These are phyloP conservation scores for Formica exsecta DNA, from an alignment of 1,140 invertebrate species.

Conservation along the genomic window DNA sequence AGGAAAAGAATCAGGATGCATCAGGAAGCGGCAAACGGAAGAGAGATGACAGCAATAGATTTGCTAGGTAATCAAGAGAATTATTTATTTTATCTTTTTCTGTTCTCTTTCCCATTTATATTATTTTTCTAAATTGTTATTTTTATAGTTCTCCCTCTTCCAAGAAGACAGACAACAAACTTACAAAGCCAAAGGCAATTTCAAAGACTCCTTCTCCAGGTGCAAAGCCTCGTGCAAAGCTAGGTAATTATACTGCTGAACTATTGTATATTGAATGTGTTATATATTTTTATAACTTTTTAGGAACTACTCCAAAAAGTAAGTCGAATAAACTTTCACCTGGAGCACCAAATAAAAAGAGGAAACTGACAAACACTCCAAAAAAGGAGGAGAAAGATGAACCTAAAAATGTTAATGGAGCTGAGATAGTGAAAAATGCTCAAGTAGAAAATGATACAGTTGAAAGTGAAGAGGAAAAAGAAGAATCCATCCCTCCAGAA, in stretches of 20 bases:
- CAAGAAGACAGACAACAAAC: constrained; percentile 62
- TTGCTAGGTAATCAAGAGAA: constrained; percentile 43
- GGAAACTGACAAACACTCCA: constrained; percentile 31
- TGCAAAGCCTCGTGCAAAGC: constrained; percentile 50
- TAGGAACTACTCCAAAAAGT: constrained; percentile 41
- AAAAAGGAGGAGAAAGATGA: constrained; percentile 52
- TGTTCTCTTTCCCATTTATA: not conserved
- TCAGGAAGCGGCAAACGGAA: constrained; percentile 67
- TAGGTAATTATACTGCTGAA: constrained; percentile 16
- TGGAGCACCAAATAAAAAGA: constrained; percentile 52
- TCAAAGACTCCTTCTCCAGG: constrained; percentile 48
- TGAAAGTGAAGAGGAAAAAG: not conserved
- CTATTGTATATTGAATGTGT: not conserved
- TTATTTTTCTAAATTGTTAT: constrained; percentile 22
- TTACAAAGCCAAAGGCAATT: constrained; percentile 48
- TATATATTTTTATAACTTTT: constrained; percentile 13
- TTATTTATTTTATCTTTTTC: not conserved
- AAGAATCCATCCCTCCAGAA: not conserved
- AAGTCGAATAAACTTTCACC: constrained; percentile 48
- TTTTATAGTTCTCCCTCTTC: constrained; percentile 62
- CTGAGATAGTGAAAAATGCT: not conserved
- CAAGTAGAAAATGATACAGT: not conserved
- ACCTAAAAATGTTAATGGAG: not conserved
- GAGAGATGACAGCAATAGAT: constrained; percentile 55
- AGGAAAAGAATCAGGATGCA: constrained; percentile 47